A percentile compares a stretch with the other conserved stretches of the same genome.
Conservation (phyloP, 2,113 vertebrate genomes). For the Gnathonemus longibarbis region DNA sequence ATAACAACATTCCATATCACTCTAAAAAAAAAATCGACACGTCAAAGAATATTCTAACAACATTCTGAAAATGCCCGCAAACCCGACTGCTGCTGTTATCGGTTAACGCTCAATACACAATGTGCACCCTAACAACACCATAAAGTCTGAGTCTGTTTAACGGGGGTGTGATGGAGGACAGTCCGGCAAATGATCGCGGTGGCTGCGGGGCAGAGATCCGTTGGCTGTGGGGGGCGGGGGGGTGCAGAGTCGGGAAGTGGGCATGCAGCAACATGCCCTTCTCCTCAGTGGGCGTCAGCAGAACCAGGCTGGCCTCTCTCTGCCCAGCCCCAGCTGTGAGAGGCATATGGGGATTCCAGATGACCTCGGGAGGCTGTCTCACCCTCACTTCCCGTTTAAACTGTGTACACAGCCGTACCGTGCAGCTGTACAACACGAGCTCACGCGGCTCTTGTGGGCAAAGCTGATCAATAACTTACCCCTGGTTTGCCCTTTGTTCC, state of each 20-base stretch:
- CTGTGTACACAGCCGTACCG: conserved; percentile 25
- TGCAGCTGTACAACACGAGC: neutral
- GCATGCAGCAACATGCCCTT: conserved; percentile 11
- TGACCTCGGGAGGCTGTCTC: neutral
- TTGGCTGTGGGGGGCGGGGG: neutral
- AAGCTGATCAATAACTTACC: neutral
- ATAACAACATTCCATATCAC: too few species aligned
- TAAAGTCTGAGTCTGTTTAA: neutral
- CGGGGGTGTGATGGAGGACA: neutral
- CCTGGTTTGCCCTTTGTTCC: neutral
- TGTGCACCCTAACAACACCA: neutral
- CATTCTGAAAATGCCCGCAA: too few species aligned
- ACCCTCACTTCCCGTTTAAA: conserved; percentile 18
- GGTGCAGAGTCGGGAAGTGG: neutral
- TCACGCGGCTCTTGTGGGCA: neutral
- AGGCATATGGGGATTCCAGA: conserved; percentile 13
- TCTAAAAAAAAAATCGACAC: too few species aligned
- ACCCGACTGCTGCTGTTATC: too few species aligned
- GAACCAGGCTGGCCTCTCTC: conserved; percentile 34
- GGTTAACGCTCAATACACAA: neutral
- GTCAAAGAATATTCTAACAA: too few species aligned
- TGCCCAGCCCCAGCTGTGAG: conserved; percentile 33
- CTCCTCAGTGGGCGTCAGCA: conserved; percentile 34
- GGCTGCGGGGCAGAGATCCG: neutral
- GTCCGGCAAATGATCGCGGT: neutral